phyloP scores from a whole-genome alignment of 2,888 invertebrate species.

The Agriopis leucophaearia region DNA sequence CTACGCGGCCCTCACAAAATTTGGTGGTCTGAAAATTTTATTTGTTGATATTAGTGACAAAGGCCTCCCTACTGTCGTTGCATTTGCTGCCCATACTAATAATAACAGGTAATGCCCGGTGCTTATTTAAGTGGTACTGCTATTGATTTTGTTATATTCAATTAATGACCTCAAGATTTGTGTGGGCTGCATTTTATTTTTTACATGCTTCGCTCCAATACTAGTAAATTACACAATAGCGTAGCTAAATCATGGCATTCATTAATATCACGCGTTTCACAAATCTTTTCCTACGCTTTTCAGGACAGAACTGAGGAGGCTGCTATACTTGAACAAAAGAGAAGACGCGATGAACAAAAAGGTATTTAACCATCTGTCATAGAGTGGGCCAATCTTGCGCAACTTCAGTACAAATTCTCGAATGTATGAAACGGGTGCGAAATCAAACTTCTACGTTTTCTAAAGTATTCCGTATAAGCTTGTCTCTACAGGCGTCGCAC shows the following conservation, averaged over 20 bases:
- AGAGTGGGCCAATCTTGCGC: background rate
- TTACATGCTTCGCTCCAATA: conserved; percentile 10
- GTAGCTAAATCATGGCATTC: background rate
- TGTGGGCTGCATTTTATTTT: conserved; percentile 23
- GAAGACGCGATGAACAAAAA: conserved; percentile 93
- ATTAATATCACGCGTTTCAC: background rate
- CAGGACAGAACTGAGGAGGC: conserved; percentile 92
- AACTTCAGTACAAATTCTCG: background rate
- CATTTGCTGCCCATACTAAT: too few species aligned
- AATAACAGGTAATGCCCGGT: background rate
- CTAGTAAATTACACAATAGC: background rate
- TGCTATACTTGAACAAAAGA: conserved; percentile 89
- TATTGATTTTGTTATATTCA: too few species aligned
- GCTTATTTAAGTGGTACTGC: background rate
- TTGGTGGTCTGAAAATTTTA: conserved; percentile 1
- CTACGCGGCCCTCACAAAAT: conserved; percentile 24
- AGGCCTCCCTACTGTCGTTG: background rate
- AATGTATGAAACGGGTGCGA: background rate
- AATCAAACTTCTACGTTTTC: too few species aligned
- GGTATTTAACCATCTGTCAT: conserved; percentile 71
- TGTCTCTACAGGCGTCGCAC: too few species aligned
- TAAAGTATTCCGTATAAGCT: too few species aligned
- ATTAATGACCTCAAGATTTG: conserved; percentile 2
- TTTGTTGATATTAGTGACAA: background rate
- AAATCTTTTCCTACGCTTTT: conserved; percentile 30